Evolutionary conservation across 2,888 invertebrate genomes (phyloP), one percentile per base, ranked within the genome.

Genomic region (Melanostoma mellinum): DNA sequence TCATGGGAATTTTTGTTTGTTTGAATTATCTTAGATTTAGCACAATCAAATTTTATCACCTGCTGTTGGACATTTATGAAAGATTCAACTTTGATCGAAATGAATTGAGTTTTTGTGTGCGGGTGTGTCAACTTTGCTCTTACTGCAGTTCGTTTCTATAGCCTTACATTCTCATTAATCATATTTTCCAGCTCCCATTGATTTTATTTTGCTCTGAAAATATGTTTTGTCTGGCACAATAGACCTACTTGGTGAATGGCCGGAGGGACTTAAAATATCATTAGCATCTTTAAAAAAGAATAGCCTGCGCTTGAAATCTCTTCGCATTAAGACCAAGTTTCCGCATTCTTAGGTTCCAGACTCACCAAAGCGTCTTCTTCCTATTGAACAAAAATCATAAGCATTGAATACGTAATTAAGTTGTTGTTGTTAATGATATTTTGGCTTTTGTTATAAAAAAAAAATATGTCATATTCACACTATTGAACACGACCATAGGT

Each of bases 391-490:
- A 46, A 67, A 60, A 32, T 44, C 44, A 67, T n/a, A 67, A 74
- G 40, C 56, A 58, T 46, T 58, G 58, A 75, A 75, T 75, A 58
- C 10, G 30, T 67, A 75, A 75, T 75, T 42, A 75, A 75, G 74
- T 42, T 50, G 67, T 67, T 67, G 58, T 58, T 44, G 42, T 20
- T 65, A 65, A 58, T 75, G 56, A 67, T 74, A 61, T 72, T 67
- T 67, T 58, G 20, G 30, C 42, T 32, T 65, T 58, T 74, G 42
- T 58, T 20, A 36, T 36, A 50, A 67, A 67, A 56, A 38, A 20
- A 65, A 65, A 65, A 67, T 65, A 67, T 67, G 48, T 35, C 61
- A 61, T 46, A 20, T 20, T 20, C 20, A 20, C 1, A 46, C 10
- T 60, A 60, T 9, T 44, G n/a, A 33, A 10, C 10, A 60, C 33